A percentile compares a stretch with the other conserved stretches of the same genome.
phyloP scores from a whole-genome alignment of 2,797 vertebrate genomes.

The Sternarchorhynchus goeldii region DNA sequence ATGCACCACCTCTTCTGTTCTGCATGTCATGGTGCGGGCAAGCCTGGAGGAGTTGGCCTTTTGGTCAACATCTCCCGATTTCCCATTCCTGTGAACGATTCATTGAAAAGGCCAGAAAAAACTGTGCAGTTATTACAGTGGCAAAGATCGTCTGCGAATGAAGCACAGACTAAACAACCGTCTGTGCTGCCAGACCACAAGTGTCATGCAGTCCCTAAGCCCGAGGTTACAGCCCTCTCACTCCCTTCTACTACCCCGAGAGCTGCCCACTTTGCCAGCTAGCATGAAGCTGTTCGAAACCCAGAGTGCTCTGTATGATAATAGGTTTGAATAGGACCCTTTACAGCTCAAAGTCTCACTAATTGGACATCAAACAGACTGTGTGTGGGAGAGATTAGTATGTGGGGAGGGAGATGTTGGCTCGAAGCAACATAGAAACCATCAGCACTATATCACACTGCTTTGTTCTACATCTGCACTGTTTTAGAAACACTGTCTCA shows the following conservation, averaged over 20 bases:
- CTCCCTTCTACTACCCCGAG: conserved; percentile 26
- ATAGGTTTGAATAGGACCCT: conserved; percentile 53
- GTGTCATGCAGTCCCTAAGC: conserved; percentile 36
- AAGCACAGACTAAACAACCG: conserved; percentile 37
- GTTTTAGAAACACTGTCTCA: conserved; percentile 40
- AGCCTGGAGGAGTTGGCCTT: background rate
- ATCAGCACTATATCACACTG: conserved; percentile 37
- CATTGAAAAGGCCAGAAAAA: background rate
- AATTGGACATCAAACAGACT: conserved; percentile 57
- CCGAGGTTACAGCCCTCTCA: conserved; percentile 19
- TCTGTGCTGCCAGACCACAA: conserved; percentile 26
- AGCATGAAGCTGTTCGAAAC: conserved; percentile 37
- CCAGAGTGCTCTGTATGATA: conserved; percentile 47
- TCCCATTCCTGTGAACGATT: background rate
- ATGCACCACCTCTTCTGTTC: no score
- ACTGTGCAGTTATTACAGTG: background rate
- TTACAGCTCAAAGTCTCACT: conserved; percentile 52
- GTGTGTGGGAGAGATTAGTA: conserved; percentile 56
- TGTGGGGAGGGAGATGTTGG: conserved; percentile 53
- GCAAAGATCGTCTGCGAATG: conserved; percentile 6
- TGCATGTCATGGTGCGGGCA: no score
- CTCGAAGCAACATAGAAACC: conserved; percentile 48
- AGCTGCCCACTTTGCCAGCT: conserved; percentile 24
- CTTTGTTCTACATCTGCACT: conserved; percentile 51
- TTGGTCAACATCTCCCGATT: background rate